These are phyloP conservation scores for Erpobdella octoculata DNA, from an alignment of 2,888 invertebrate genomes.

Conservation along the genomic window DNA sequence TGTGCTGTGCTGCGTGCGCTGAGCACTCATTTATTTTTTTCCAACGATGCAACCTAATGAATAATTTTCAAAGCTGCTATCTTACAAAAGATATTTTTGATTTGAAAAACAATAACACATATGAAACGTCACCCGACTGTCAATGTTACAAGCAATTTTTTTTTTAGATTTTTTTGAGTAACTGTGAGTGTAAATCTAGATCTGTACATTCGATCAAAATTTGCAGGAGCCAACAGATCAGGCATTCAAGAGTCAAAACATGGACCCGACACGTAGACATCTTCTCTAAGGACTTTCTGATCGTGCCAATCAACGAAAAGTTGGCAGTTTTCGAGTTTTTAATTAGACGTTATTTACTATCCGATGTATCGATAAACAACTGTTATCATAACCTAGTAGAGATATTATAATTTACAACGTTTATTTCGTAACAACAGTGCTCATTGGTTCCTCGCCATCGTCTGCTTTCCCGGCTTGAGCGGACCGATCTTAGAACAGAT, in stretches of 20 bases:
- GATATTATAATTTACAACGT: background rate
- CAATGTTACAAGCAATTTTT: no score
- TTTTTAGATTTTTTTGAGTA: no score
- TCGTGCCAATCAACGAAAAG: conserved; percentile 95
- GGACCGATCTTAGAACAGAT: conserved; percentile 24
- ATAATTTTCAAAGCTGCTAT: conserved; percentile 30
- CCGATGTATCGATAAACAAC: background rate
- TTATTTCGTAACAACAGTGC: conserved; percentile 57
- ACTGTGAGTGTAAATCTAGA: no score
- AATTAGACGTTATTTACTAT: background rate
- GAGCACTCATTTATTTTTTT: no score
- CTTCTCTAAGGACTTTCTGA: conserved; percentile 88
- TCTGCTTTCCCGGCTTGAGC: conserved; percentile 73
- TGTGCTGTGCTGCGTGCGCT: no score
- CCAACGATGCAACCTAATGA: no score
- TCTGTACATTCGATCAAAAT: no score
- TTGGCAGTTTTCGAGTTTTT: conserved; percentile 46
- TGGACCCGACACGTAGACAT: conserved; percentile 96
- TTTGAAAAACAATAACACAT: background rate
- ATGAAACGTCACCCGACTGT: background rate
- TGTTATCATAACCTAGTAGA: background rate
- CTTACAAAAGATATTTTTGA: conserved; percentile 62
- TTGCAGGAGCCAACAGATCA: conserved; percentile 55
- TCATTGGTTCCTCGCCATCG: conserved; percentile 94
- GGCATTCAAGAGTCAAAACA: conserved; percentile 80